Conservation (phyloP, 2,797 vertebrate species). For the Enteromius trimaculatus region DNA sequence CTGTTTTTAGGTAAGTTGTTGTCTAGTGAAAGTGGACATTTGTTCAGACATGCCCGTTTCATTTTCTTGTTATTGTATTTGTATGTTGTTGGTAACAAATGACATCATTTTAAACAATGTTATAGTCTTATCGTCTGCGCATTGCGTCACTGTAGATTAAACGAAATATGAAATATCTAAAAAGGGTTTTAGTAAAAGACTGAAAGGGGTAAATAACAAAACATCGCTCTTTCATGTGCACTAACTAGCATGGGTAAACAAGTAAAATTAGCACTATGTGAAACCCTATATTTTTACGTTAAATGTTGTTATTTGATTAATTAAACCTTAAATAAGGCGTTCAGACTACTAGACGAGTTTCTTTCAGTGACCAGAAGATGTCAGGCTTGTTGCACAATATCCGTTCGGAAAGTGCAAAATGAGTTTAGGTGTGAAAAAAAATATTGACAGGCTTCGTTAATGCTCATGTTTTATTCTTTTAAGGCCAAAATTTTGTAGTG, state of each 20-base stretch:
- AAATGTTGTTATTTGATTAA: not conserved
- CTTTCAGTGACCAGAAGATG: constrained; percentile 46
- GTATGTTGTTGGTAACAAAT: constrained; percentile 15
- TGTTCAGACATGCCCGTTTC: constrained; percentile 41
- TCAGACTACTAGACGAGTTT: not conserved
- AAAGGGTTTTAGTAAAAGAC: not conserved
- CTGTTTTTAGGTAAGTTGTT: constrained; percentile 37
- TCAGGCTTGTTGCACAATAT: constrained; percentile 31
- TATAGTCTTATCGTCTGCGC: not conserved
- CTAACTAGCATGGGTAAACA: not conserved
- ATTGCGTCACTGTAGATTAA: not conserved
- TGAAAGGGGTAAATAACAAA: not conserved
- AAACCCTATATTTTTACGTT: too few species aligned
- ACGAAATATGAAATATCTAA: not conserved
- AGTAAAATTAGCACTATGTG: not conserved
- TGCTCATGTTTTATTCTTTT: not conserved
- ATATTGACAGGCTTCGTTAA: constrained; percentile 3
- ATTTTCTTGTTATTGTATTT: constrained; percentile 15
- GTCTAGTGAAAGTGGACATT: not conserved
- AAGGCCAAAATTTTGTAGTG: not conserved
- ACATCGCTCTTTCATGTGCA: not conserved
- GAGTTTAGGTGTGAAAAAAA: not conserved
- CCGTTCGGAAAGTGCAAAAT: not conserved
- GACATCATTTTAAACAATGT: constrained; percentile 24
- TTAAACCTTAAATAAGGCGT: not conserved